Evolutionary conservation across 1,140 invertebrate species (phyloP).

Genomic region (Daktulosphaira vitifoliae): DNA sequence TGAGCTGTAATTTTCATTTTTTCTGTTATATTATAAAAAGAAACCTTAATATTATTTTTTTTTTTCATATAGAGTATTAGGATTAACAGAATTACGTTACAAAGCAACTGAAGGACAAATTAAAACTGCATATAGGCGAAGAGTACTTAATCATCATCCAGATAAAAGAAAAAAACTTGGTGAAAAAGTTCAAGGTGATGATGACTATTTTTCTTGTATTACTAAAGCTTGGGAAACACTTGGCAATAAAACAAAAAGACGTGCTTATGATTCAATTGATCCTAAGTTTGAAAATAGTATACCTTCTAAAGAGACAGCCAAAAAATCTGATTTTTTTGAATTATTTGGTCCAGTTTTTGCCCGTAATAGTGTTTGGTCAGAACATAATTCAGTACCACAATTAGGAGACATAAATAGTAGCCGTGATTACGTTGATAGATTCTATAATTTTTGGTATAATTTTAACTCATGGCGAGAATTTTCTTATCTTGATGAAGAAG

Average conservation of each 20-base stretch:
- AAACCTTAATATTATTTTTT: no score
- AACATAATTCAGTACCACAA: conserved; percentile 72
- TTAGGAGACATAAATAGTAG: conserved; percentile 66
- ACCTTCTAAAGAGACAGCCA: conserved; percentile 59
- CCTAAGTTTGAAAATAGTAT: conserved; percentile 85
- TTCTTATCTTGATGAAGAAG: conserved; percentile 98
- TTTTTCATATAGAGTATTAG: conserved; percentile 82
- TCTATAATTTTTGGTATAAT: conserved; percentile 90
- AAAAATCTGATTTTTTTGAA: conserved; percentile 72
- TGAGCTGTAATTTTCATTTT: no score
- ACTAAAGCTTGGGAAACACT: conserved; percentile 94
- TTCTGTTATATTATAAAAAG: no score
- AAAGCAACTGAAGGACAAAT: conserved; percentile 85
- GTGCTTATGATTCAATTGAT: conserved; percentile 93
- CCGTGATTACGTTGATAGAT: conserved; percentile 68
- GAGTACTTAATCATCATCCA: conserved; percentile 93
- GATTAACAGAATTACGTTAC: conserved; percentile 67
- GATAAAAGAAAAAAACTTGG: conserved; percentile 88
- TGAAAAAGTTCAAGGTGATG: conserved; percentile 71
- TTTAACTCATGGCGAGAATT: conserved; percentile 99
- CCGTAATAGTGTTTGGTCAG: conserved; percentile 86
- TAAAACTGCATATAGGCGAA: conserved; percentile 79
- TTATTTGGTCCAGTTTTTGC: conserved; percentile 70
- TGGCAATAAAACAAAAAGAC: conserved; percentile 68
- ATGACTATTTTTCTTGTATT: conserved; percentile 98